Evolutionary conservation across 64 coral and sea anemone genomes (phyloP).

Genomic region (Porites australiensis): DNA sequence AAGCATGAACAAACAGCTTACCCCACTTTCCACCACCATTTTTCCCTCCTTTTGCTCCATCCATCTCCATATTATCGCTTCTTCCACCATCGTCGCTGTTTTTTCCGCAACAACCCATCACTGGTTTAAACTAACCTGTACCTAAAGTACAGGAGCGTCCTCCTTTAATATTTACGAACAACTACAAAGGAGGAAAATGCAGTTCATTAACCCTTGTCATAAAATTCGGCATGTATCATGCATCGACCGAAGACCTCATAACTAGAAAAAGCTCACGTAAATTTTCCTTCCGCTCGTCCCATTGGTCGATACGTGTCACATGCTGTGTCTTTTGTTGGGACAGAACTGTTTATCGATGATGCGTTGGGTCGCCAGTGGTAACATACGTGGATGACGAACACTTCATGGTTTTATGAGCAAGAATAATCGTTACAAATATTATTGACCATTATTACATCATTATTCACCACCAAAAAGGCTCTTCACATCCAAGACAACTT

Average conservation of each 20-base stretch:
- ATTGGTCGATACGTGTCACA: constrained; percentile 25
- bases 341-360: not conserved
- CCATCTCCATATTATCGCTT: constrained; percentile 35
- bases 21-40: constrained; percentile 39
- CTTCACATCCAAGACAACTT: not conserved
- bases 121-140: not conserved
- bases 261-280: constrained; percentile 17
- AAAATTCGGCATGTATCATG: too few species aligned
- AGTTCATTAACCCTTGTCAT: too few species aligned
- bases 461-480: not conserved
- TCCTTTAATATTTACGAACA: not conserved
- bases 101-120: constrained; percentile 50
- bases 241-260: not conserved
- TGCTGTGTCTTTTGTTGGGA: not conserved
- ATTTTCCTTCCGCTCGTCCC: not conserved
- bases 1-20: not conserved
- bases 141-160: not conserved
- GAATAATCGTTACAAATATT: not conserved
- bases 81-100: constrained; percentile 24
- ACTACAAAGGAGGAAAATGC: not conserved
- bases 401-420: constrained; percentile 1
- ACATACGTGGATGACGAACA: constrained; percentile 1
- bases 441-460: not conserved
- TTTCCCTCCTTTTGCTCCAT: not conserved
- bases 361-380: not conserved